Conservation (phyloP, 2,113 vertebrate genomes). For the Pavo muticus region DNA sequence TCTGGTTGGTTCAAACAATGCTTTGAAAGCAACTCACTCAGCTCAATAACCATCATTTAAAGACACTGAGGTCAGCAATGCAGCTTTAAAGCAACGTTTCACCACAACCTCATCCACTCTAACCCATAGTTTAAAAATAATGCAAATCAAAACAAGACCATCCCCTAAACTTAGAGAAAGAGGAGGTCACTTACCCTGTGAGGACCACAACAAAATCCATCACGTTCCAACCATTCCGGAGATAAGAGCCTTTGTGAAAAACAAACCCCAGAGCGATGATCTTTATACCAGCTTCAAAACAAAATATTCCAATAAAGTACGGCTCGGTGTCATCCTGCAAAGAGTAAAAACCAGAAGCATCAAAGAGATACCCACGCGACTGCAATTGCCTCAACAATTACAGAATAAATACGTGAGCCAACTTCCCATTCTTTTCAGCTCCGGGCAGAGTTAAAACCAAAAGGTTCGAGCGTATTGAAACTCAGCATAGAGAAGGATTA, state of each 20-base stretch:
- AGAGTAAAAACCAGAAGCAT: neutral
- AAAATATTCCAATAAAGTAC: conserved; percentile 99
- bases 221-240: conserved; percentile 98
- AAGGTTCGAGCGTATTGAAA: neutral
- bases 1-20: neutral
- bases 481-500: neutral
- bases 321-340: conserved; percentile 95
- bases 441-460: neutral
- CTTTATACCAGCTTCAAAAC: conserved; percentile 99
- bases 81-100: accelerated
- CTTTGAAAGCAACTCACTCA: neutral
- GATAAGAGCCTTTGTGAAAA: conserved; percentile 96
- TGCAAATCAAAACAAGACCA: neutral
- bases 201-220: conserved; percentile 99
- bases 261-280: conserved; percentile 97
- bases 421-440: neutral
- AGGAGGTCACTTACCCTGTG: conserved; percentile 87
- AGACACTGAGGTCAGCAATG: neutral
- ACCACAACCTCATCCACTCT: neutral
- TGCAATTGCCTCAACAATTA: neutral
- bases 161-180: neutral
- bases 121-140: neutral
- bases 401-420: neutral
- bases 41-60: neutral
- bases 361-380: neutral